Conservation (phyloP, 53 echinoderm and acorn worm genomes). For the Arbacia lixula region DNA sequence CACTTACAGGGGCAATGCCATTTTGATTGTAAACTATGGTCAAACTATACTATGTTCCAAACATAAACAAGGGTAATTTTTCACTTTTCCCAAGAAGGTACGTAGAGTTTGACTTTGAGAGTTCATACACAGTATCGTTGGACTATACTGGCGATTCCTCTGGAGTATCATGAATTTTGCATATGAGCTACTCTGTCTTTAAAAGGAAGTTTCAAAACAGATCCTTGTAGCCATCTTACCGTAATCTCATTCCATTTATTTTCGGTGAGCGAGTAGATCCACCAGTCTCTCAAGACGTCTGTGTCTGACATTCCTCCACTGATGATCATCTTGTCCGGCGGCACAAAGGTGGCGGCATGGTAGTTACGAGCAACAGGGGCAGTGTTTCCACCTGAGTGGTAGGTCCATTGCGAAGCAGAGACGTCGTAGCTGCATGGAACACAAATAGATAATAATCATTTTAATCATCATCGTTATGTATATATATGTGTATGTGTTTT, state of each 20-base stretch:
- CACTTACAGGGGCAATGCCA: too few relatives aligned
- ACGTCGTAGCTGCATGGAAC: constrained; percentile 74
- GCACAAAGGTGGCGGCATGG: constrained; percentile 71
- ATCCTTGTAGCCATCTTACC: background rate
- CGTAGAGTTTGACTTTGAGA: too few relatives aligned
- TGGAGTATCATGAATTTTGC: background rate
- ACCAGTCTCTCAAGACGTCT: constrained; percentile 73
- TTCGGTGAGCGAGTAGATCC: constrained; percentile 61
- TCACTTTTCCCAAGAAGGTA: too few relatives aligned
- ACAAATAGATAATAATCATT: background rate
- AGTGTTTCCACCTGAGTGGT: constrained; percentile 34
- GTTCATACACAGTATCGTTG: too few relatives aligned
- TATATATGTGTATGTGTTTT: background rate
- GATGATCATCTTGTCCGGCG: constrained; percentile 54
- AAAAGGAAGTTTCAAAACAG: too few relatives aligned
- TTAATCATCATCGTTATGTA: background rate
- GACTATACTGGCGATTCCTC: too few relatives aligned
- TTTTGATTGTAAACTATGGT: too few relatives aligned
- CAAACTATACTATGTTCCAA: too few relatives aligned
- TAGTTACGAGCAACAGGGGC: constrained; percentile 72
- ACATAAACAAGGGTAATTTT: too few relatives aligned
- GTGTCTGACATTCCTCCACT: constrained; percentile 79
- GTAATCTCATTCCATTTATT: constrained; percentile 42
- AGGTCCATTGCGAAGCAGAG: constrained; percentile 58
- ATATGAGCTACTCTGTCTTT: background rate